Percentiles rank a stretch among this genome's conserved stretches.
Conservation (phyloP, 2,797 vertebrate genomes). For the Rousettus madagascariensis region DNA sequence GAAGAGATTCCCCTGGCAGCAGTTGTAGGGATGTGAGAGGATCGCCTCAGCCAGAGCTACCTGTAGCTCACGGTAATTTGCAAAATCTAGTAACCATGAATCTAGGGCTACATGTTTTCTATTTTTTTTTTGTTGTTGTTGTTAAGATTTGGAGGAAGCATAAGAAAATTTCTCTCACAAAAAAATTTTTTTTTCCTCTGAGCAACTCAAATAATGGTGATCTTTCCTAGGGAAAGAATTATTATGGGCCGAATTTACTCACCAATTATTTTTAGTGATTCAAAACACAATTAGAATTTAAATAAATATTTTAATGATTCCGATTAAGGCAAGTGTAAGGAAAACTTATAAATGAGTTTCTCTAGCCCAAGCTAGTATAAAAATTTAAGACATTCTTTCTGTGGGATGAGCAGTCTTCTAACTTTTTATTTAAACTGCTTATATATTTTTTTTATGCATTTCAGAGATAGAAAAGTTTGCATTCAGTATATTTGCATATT, state of each 20-base stretch:
- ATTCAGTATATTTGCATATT: neutral
- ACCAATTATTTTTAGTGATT: neutral
- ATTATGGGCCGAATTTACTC: neutral
- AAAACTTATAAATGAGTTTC: conserved; percentile 38
- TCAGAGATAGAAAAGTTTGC: neutral
- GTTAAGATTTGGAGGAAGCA: neutral
- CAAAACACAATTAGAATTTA: conserved; percentile 31
- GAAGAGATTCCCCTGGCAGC: neutral
- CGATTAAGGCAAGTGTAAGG: conserved; percentile 1
- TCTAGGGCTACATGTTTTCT: neutral
- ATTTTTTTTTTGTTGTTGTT: neutral
- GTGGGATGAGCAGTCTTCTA: neutral
- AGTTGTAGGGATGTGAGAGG: neutral
- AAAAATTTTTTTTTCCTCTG: neutral
- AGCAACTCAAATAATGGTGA: neutral
- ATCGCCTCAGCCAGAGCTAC: neutral
- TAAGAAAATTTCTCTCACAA: neutral
- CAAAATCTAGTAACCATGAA: neutral
- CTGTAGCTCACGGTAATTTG: neutral
- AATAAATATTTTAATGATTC: conserved; percentile 36
- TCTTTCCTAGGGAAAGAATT: neutral
- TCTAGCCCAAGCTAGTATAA: neutral
- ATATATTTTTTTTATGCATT: neutral
- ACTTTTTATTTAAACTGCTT: neutral
- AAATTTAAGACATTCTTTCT: neutral